These are phyloP conservation scores for Drosophila austrosaltans DNA, from an alignment of 2,888 invertebrate species.

Conservation along the genomic window DNA sequence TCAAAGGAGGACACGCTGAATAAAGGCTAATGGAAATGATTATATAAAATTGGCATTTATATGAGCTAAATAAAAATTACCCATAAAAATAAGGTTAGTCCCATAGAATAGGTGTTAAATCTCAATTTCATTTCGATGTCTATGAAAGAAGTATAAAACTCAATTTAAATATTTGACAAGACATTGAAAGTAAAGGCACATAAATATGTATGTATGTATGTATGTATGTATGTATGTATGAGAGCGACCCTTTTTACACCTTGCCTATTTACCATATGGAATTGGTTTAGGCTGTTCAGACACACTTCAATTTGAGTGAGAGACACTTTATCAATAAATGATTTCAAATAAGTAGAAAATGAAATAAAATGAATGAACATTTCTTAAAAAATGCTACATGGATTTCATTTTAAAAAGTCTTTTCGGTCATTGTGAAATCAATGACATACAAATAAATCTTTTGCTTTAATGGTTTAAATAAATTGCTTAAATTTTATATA, in stretches of 20 bases:
- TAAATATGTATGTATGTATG: not conserved
- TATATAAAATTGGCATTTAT: conserved; percentile 6
- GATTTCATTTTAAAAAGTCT: too few species aligned
- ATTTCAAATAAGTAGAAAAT: not conserved
- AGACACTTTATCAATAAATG: conserved; percentile 6
- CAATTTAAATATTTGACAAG: conserved; percentile 17
- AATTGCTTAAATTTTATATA: too few species aligned
- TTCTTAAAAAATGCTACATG: not conserved
- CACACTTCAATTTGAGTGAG: not conserved
- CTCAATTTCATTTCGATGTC: not conserved
- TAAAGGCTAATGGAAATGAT: conserved; percentile 9
- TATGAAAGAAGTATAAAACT: conserved; percentile 1
- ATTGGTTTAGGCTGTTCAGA: conserved; percentile 6
- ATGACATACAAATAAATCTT: too few species aligned
- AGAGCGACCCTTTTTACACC: conserved; percentile 11
- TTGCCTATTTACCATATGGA: conserved; percentile 3
- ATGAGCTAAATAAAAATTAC: not conserved
- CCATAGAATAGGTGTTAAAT: not conserved
- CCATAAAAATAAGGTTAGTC: not conserved
- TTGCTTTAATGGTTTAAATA: too few species aligned
- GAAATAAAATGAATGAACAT: not conserved
- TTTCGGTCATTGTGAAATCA: too few species aligned
- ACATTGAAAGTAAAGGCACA: not conserved
- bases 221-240: too few species aligned
- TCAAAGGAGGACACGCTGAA: not conserved